Base-by-base conservation (phyloP, 23 tunicate genomes). In the Aplidium turbinatum region DNA sequence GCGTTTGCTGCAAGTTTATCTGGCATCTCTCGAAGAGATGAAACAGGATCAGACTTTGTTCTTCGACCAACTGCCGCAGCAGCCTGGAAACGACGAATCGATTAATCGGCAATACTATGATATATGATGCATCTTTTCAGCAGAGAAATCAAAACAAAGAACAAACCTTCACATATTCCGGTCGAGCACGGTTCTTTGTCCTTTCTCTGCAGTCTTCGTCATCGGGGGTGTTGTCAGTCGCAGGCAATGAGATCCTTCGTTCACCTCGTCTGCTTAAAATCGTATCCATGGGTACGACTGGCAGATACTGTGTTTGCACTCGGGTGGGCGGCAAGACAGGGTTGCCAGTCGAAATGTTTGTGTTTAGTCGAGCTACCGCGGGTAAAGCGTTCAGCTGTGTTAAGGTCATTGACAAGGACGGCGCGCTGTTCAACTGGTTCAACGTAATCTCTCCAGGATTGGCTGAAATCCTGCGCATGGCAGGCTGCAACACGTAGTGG, bases 371-470 rank as follows among this genome's bases (percentile, higher is more conserved):
- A 28, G 71, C 29, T 40, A 76, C 50, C 40, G 78, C 66, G 21
- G 96, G 86, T 25, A 73, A 81, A 24, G 96, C 83, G 47, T 88
- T 88, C 29, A 88, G 70, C 51, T 88, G 96, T 19, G 86, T 81
- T 20, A 88, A 54, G 31, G 87, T 88, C 76, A 81, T 88, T 4
- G 85, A 79, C 1, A 72, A 54, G 1, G 80, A 48, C 5, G 85
- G 75, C 1, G 74, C 71, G 4, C 56, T 74, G 65, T 73, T 78
- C 2, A 73, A 60, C 30, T 82, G 78, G 38, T 87, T 87, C 0
- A 79, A 55, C 2, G 83, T 73, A 35, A 79, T 73, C 33, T 70
- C 85, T 42, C 67, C 82, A 23, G 75, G 53, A n/a, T 76, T 54
- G 7, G 80, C 58, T 0, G 81, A 25, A 5, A 33, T 47, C 57